These are phyloP conservation scores for Psittacula derbiana DNA, from an alignment of 2,797 vertebrate genomes.

Conservation along the genomic window DNA sequence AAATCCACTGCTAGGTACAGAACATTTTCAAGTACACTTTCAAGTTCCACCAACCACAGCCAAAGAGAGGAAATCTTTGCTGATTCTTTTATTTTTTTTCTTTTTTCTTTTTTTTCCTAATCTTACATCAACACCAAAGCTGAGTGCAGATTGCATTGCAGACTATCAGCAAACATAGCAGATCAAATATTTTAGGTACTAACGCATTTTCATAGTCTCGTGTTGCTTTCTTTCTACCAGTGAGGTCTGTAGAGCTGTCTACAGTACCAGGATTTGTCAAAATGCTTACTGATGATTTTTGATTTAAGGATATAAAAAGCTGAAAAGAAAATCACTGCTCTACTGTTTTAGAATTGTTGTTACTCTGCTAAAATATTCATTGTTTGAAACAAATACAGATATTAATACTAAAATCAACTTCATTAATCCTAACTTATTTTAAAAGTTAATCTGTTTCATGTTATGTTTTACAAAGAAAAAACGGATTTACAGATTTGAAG, in stretches of 20 bases:
- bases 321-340: neutral
- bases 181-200: neutral
- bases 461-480: neutral
- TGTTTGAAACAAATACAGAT: neutral
- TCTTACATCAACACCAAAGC: neutral
- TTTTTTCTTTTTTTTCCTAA: neutral
- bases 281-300: neutral
- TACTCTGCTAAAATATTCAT: neutral
- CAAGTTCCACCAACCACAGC: neutral
- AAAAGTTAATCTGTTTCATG: neutral
- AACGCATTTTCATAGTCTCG: neutral
- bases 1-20: neutral
- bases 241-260: neutral
- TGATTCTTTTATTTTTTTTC: neutral
- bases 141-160: neutral
- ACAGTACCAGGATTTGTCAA: neutral
- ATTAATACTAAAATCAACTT: neutral
- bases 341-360: neutral
- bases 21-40: neutral
- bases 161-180: neutral
- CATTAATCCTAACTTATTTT: neutral
- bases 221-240: neutral
- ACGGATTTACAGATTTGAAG: neutral
- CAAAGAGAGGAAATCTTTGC: neutral
- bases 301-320: neutral